These are phyloP conservation scores for Sinocyclocheilus maitianheensis DNA, from an alignment of 2,113 vertebrate species.

Conservation along the genomic window DNA sequence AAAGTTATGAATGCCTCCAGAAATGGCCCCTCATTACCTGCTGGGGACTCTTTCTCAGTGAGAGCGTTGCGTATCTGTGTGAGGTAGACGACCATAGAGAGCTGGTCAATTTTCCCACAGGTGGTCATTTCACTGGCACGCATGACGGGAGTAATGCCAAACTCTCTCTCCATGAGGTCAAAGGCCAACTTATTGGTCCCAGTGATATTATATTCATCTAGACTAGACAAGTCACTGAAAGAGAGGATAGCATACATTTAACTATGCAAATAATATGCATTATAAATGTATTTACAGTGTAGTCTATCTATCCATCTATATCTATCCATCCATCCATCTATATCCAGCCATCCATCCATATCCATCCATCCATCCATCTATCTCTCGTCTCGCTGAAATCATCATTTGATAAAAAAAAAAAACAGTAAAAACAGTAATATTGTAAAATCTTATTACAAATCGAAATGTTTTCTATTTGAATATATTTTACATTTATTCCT, in stretches of 20 bases:
- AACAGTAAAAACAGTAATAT: too few species aligned
- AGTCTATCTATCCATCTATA: too few species aligned
- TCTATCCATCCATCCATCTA: too few species aligned
- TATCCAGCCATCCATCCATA: too few species aligned
- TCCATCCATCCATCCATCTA: too few species aligned
- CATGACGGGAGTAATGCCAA: slow-evolving; percentile 86
- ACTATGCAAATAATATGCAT: too few species aligned
- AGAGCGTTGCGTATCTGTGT: slow-evolving; percentile 86
- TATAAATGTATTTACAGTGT: too few species aligned
- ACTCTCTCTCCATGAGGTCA: slow-evolving; percentile 80
- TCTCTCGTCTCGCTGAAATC: too few species aligned
- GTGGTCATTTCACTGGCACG: slow-evolving; percentile 78
- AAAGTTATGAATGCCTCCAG: background rate
- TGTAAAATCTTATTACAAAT: too few species aligned
- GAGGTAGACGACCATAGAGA: slow-evolving; percentile 91
- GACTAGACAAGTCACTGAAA: slow-evolving; percentile 77
- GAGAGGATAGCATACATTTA: background rate
- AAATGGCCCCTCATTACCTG: slow-evolving; percentile 60
- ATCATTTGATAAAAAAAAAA: too few species aligned
- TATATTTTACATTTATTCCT: too few species aligned
- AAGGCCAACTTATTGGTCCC: slow-evolving; percentile 80
- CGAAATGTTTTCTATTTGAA: too few species aligned
- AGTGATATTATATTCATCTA: slow-evolving; percentile 70
- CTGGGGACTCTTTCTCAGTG: slow-evolving; percentile 53
- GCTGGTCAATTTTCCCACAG: slow-evolving; percentile 74